phyloP scores from a whole-genome alignment of 2,113 vertebrate species.

The Alosa alosa region DNA sequence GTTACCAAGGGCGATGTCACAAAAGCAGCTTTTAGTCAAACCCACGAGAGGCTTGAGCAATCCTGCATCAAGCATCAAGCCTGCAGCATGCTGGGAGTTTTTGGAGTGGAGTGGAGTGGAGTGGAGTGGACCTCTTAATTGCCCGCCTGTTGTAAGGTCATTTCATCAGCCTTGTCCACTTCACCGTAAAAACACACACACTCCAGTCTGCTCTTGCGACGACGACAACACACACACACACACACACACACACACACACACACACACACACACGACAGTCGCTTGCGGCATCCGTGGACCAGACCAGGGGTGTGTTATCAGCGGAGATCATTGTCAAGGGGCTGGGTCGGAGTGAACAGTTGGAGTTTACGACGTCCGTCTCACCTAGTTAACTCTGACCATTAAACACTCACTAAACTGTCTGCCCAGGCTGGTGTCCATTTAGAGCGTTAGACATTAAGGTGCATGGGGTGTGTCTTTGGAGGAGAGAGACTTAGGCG shows the following conservation, averaged over 20 bases:
- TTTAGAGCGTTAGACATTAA: neutral
- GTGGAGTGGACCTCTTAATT: neutral
- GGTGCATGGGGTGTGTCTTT: neutral
- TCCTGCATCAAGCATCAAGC: neutral
- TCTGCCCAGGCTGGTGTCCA: neutral
- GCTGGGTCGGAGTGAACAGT: slow-evolving; percentile 11
- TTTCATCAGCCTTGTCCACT: neutral
- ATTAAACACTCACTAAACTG: neutral
- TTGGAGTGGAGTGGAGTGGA: neutral
- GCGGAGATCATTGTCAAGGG: slow-evolving; percentile 3
- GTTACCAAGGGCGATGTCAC: neutral
- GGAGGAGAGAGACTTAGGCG: neutral
- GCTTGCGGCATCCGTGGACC: neutral
- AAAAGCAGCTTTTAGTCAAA: neutral
- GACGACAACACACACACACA: neutral
- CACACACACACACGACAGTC: slow-evolving; percentile 20
- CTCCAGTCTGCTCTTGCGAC: neutral
- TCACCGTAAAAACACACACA: neutral
- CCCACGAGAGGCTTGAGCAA: neutral
- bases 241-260: neutral
- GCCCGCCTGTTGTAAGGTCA: neutral
- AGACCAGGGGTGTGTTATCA: neutral
- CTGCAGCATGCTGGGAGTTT: neutral
- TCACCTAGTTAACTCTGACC: neutral
- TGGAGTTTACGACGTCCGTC: neutral